Evolutionary conservation across 2,888 invertebrate genomes (phyloP), one percentile per base, ranked within the genome.

Genomic region (Nectonema munidae): DNA sequence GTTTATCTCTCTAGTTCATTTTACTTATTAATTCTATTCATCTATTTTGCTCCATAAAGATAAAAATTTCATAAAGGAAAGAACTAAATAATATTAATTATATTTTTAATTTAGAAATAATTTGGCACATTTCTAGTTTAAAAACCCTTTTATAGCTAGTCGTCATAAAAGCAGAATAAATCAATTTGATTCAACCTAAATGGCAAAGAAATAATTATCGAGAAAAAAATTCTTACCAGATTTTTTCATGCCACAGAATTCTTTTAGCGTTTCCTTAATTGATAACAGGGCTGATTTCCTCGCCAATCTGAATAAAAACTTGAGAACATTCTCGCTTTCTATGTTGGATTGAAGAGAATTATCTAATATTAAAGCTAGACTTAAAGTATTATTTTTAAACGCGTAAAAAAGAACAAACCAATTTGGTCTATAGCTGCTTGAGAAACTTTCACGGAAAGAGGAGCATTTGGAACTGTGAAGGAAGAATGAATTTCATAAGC

Each of bases 401-500:
- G 28, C 14, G 14, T 28, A 29, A 16, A 29, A 35, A 37, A 32
- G 19, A 16, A 34, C 37, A 29, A 25, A 33, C 40, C 21, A 29
- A 14, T 21, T 14, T 28, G 39, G 14, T 14, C 14, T 11, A 34
- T 34, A 11, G 14, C 17, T 11, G 4, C 4, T 6, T 34, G 19
- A 11, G 35, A 20, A 18, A 34, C 35, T 9, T 5, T 9, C 9
- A 34, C 14, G 17, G 9, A 19, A 19, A 34, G 35, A 4, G 35
- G 35, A 4, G 46, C 43, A 20, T 42, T 42, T 13, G 45, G 79
- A 50, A 76, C 72, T 42, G 79, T 61, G 62, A 86, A 86, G 49
- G 76, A 75, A 46, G 83, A 83, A 59, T 81, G 79, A 51, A 89
- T 79, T 64, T 95, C 89, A 60, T 86, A 89, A 3, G 86, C 86